Evolutionary conservation across 2,888 invertebrate species (phyloP), one percentile per base, ranked within the genome.

Genomic region (Leptinotarsa peninsularis): DNA sequence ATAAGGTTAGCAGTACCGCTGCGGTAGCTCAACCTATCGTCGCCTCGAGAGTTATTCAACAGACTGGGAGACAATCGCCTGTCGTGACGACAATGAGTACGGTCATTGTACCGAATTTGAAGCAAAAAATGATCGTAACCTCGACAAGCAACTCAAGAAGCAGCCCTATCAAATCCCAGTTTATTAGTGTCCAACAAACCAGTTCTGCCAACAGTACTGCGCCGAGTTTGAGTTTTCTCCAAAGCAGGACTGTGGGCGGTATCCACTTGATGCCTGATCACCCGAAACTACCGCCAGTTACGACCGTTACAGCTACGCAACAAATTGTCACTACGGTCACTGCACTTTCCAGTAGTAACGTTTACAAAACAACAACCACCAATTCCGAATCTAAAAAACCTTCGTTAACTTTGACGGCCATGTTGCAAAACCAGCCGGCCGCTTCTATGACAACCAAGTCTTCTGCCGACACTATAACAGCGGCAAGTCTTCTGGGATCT

Each of bases 371-470:
- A 2, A 76, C 77, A 50, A 74, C 80, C 27, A 66, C 75, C 27
- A 72, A 49, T 21, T 76, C 67, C 56, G 82, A 78, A 15, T 71
- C 78, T 56, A 83, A 81, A 73, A 87, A 87, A 80, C 80, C 85
- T 15, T 87, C 88, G 0, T 82, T 87, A 70, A 88, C 88, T 66
- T 79, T 89, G 71, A 88, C 88, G n/a, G 88, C 88, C n/a, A 89
- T 89, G 88, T 80, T 89, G 50, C 88, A 89, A 76, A 88, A 88
- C 10, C 89, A 89, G 82, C 88, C 89, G 27, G 88, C 88, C 3
- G 88, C 89, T 49, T 87, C 83, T 23, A 83, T 87, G 14, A 85
- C 86, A 13, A 85, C 88, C 1, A 88, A 88, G 84, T 85, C 87
- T 14, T 85, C 87, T 4, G 86, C 86, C 1, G 87, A 88, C 49